phyloP scores from a whole-genome alignment of 2,797 vertebrate species.

The Pseudochirops corinnae region DNA sequence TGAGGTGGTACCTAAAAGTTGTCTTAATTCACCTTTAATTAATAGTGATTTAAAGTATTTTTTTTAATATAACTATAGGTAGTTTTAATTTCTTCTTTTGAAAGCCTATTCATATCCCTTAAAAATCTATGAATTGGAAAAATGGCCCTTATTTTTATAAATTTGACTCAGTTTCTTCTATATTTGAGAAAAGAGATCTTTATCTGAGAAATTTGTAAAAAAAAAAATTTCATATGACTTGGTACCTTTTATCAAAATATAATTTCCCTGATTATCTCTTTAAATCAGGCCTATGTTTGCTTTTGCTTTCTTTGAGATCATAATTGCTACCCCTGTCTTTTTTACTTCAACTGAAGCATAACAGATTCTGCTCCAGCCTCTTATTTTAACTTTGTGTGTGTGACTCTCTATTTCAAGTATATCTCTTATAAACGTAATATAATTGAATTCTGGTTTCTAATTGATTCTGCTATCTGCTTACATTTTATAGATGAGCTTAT shows the following conservation, averaged over 20 bases:
- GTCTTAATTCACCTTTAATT: neutral
- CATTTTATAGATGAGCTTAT: neutral
- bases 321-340: neutral
- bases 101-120: neutral
- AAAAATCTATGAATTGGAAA: neutral
- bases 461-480: neutral
- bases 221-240: neutral
- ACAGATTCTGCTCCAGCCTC: neutral
- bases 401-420: neutral
- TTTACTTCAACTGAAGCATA: neutral
- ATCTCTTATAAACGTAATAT: neutral
- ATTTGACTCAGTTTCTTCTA: neutral
- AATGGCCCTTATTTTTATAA: neutral
- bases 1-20: neutral
- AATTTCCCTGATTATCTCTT: neutral
- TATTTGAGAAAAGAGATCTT: neutral
- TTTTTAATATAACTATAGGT: neutral
- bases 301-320: neutral
- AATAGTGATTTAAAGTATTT: neutral
- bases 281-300: neutral
- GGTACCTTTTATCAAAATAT: neutral
- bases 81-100: neutral
- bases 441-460: neutral
- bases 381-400: neutral
- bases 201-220: neutral